Percentiles rank a stretch among this genome's conserved stretches.
Conservation (phyloP, 2,888 invertebrate genomes). For the Agriopis aurantiaria region DNA sequence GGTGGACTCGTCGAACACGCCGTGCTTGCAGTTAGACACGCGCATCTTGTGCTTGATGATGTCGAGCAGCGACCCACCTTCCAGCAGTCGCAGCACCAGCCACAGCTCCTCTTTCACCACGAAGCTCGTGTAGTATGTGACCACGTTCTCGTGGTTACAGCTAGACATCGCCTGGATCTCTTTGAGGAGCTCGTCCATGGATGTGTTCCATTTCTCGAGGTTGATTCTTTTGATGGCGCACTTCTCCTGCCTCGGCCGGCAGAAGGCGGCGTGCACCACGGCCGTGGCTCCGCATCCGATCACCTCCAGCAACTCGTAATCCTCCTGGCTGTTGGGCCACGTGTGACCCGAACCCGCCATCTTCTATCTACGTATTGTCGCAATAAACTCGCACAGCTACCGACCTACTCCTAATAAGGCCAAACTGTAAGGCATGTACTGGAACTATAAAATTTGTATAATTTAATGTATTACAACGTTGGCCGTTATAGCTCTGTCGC, state of each 20-base stretch:
- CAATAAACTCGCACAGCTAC: conserved; percentile 28
- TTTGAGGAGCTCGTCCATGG: conserved; percentile 98
- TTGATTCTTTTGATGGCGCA: conserved; percentile 99
- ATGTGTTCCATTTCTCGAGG: conserved; percentile 99
- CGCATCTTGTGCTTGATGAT: conserved; percentile 99
- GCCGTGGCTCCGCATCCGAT: conserved; percentile 99
- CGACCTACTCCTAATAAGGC: conserved; percentile 69
- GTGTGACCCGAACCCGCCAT: conserved; percentile 78
- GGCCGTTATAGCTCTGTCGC: conserved; percentile 59
- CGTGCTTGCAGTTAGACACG: conserved; percentile 95
- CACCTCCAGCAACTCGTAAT: conserved; percentile 97
- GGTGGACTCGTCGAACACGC: conserved; percentile 99
- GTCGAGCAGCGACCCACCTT: conserved; percentile 95
- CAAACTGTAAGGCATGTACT: conserved; percentile 65
- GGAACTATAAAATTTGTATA: conserved; percentile 50
- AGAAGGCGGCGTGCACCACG: conserved; percentile 98
- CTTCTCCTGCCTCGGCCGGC: conserved; percentile 97
- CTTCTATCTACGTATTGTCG: conserved; percentile 42
- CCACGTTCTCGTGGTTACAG: conserved; percentile 99
- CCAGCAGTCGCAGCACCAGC: conserved; percentile 98
- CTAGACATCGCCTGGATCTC: conserved; percentile 99
- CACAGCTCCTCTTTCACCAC: conserved; percentile 99
- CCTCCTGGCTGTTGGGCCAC: conserved; percentile 98
- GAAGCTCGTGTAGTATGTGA: conserved; percentile 99
- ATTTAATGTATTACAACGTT: conserved; percentile 46